A percentile compares a stretch with the other conserved stretches of the same genome.
Conservation (phyloP, 2,888 invertebrate genomes). For the Synergus itoensis region DNA sequence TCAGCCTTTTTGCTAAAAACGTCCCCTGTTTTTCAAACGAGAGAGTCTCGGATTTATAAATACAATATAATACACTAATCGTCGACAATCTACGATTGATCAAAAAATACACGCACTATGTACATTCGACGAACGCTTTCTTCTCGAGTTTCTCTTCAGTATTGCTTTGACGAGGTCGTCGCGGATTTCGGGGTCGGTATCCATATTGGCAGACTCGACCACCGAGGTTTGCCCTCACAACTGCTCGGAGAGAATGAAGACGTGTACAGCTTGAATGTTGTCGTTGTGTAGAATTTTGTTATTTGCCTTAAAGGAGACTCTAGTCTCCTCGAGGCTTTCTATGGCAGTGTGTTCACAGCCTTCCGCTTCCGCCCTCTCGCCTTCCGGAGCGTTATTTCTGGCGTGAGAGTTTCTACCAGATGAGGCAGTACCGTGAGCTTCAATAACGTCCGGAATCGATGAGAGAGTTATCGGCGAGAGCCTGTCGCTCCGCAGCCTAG, state of each 20-base stretch:
- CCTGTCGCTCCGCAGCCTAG: slow-evolving; percentile 56
- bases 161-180: slow-evolving; percentile 50
- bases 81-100: slow-evolving; percentile 48
- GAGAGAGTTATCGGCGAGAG: slow-evolving; percentile 60
- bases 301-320: slow-evolving; percentile 64
- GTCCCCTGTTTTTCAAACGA: slow-evolving; percentile 24
- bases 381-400: slow-evolving; percentile 61
- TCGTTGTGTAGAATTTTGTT: slow-evolving; percentile 72
- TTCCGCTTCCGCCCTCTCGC: slow-evolving; percentile 73
- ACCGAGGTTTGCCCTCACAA: slow-evolving; percentile 66
- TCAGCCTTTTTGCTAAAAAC: slow-evolving; percentile 59
- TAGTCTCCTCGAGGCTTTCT: slow-evolving; percentile 66
- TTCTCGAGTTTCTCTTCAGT: slow-evolving; percentile 50
- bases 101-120: slow-evolving; percentile 52
- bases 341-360: slow-evolving; percentile 72
- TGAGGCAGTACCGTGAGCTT: slow-evolving; percentile 62
- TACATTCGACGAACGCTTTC: slow-evolving; percentile 51
- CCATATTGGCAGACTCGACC: slow-evolving; percentile 34
- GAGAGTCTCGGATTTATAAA: slow-evolving; percentile 43
- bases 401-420: neutral
- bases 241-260: slow-evolving; percentile 76
- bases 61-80: slow-evolving; percentile 54
- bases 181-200: slow-evolving; percentile 39
- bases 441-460: slow-evolving; percentile 69
- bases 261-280: slow-evolving; percentile 74